phyloP scores from a whole-genome alignment of 1,140 invertebrate genomes.

The Amyelois transitella region DNA sequence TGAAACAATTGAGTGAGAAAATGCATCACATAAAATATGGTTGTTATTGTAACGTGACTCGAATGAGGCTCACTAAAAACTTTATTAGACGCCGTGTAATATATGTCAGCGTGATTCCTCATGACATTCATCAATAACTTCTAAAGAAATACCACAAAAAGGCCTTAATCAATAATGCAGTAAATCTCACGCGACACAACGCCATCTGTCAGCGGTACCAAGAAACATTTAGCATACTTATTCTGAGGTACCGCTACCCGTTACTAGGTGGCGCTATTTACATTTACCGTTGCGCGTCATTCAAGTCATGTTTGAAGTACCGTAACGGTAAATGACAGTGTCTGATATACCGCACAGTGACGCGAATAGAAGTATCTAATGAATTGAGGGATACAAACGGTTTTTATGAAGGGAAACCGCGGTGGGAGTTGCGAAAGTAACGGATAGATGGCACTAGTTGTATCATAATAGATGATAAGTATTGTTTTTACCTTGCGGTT shows the following conservation, averaged over 20 bases:
- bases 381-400: constrained; percentile 54
- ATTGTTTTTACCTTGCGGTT: background rate
- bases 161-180: background rate
- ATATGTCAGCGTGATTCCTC: background rate
- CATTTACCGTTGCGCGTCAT: constrained; percentile 48
- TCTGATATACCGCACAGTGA: constrained; percentile 30
- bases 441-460: background rate
- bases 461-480: background rate
- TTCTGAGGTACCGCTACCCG: constrained; percentile 63
- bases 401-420: constrained; percentile 13
- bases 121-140: background rate
- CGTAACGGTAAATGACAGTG: constrained; percentile 40
- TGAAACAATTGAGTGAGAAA: too few species aligned
- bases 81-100: background rate
- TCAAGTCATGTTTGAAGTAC: constrained; percentile 35
- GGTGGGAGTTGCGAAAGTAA: background rate
- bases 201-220: constrained; percentile 38
- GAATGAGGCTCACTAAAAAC: background rate
- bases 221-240: constrained; percentile 36
- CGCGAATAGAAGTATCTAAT: constrained; percentile 45
- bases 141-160: background rate
- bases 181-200: constrained; percentile 8
- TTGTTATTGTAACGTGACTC: too few species aligned
- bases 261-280: constrained; percentile 57
- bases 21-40: too few species aligned